phyloP scores from a whole-genome alignment of 2,113 vertebrate genomes.

The Acinonyx jubatus region DNA sequence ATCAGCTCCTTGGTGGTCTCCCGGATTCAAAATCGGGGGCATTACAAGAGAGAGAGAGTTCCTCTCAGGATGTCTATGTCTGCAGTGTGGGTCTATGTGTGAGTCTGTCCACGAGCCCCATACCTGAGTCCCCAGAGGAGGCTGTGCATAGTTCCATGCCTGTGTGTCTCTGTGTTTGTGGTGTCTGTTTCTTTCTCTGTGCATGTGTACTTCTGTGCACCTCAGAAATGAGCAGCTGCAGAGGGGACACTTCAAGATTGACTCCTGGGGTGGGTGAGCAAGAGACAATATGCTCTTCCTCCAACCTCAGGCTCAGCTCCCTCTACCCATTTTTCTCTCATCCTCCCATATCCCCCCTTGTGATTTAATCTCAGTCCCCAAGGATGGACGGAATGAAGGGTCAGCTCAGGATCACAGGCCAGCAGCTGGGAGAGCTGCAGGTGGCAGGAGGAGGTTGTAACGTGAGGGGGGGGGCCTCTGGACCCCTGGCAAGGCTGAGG shows the following conservation, averaged over 20 bases:
- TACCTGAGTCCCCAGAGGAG: not conserved
- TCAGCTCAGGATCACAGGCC: too few species aligned
- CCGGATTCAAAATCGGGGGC: too few species aligned
- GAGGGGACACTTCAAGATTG: not conserved
- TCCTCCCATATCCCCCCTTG: too few species aligned
- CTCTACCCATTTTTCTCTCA: not conserved
- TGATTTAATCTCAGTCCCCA: too few species aligned
- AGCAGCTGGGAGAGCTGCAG: too few species aligned
- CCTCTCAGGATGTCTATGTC: too few species aligned
- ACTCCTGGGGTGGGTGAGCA: not conserved
- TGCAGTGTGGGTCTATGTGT: not conserved
- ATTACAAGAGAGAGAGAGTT: too few species aligned
- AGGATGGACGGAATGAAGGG: too few species aligned
- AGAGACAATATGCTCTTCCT: not conserved
- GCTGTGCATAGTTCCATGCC: too few species aligned
- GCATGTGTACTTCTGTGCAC: not conserved
- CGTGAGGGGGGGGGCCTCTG: too few species aligned
- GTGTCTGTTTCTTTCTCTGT: not conserved
- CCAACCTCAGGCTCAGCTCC: not conserved
- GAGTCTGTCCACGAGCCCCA: not conserved
- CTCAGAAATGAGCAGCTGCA: not conserved
- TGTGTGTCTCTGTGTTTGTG: not conserved
- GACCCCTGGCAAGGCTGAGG: not conserved
- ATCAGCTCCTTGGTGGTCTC: too few species aligned
- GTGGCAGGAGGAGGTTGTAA: too few species aligned